Evolutionary conservation across 2,888 invertebrate species (phyloP).

Genomic region (Esperia sulphurella): DNA sequence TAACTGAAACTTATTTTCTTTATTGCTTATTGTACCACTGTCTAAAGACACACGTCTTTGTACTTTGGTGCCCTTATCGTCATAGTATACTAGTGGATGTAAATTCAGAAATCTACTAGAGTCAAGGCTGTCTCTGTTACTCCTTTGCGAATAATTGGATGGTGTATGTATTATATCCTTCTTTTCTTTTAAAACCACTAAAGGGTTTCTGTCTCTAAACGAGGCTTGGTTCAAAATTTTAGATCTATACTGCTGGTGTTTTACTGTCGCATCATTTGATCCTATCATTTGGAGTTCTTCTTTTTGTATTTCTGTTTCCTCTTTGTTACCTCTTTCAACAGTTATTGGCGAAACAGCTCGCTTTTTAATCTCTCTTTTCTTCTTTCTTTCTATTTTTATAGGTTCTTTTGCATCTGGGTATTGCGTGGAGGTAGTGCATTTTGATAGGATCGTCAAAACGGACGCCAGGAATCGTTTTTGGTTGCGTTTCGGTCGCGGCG

Average conservation of each 20-base stretch:
- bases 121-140: conserved; percentile 17
- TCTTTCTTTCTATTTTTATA: background rate
- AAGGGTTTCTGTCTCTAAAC: conserved; percentile 20
- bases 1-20: conserved; percentile 12
- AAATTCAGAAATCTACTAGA: conserved; percentile 4
- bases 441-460: conserved; percentile 42
- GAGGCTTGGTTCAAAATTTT: conserved; percentile 26
- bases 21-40: conserved; percentile 8
- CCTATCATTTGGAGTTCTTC: background rate
- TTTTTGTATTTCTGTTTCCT: background rate
- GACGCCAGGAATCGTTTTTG: conserved; percentile 42
- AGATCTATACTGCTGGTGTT: conserved; percentile 25
- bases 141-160: conserved; percentile 34
- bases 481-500: conserved; percentile 25
- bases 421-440: conserved; percentile 45
- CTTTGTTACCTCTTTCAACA: background rate
- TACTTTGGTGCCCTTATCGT: background rate
- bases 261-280: background rate
- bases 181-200: conserved; percentile 37
- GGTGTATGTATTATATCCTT: conserved; percentile 40
- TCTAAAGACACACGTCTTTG: background rate
- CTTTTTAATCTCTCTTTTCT: background rate
- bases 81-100: background rate
- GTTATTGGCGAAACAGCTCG: background rate
- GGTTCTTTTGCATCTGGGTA: conserved; percentile 25